Conservation (phyloP, 2,797 vertebrate species). For the Oryzias dopingdopingensis region DNA sequence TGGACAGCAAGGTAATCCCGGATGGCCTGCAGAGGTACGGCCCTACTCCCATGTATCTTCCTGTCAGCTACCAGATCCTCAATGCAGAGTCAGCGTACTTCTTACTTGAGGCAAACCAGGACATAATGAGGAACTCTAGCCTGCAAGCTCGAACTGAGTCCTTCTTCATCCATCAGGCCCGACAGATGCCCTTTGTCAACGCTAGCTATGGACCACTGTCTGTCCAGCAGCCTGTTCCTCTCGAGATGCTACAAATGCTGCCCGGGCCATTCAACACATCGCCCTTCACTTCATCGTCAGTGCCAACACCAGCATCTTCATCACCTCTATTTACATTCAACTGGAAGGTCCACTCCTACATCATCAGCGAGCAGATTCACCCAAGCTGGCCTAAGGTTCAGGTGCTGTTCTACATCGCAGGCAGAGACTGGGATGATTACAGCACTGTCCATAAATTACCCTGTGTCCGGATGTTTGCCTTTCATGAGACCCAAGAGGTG, state of each 20-base stretch:
- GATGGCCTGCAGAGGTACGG: conserved; percentile 84
- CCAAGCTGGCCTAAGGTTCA: conserved; percentile 84
- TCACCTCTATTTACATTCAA: conserved; percentile 81
- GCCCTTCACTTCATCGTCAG: conserved; percentile 45
- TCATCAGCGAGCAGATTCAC: conserved; percentile 81
- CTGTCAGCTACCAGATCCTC: conserved; percentile 86
- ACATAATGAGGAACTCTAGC: conserved; percentile 89
- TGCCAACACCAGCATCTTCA: conserved; percentile 42
- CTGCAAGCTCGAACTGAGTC: conserved; percentile 86
- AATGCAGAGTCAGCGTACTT: conserved; percentile 86
- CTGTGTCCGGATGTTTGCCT: conserved; percentile 82
- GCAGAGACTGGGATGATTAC: conserved; percentile 85
- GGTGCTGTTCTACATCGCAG: conserved; percentile 81
- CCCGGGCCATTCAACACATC: conserved; percentile 71
- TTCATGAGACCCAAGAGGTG: conserved; percentile 85
- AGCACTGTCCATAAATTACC: conserved; percentile 77
- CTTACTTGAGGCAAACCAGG: conserved; percentile 87
- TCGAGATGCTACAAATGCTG: conserved; percentile 76
- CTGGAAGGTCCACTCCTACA: conserved; percentile 83
- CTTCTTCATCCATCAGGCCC: conserved; percentile 88
- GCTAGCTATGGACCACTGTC: conserved; percentile 90
- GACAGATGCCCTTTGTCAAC: conserved; percentile 80
- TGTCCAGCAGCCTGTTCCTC: conserved; percentile 82
- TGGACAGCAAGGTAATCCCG: conserved; percentile 76
- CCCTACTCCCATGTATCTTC: conserved; percentile 87